Conservation (phyloP, 2,888 invertebrate genomes). For the Andrena haemorrhoa region DNA sequence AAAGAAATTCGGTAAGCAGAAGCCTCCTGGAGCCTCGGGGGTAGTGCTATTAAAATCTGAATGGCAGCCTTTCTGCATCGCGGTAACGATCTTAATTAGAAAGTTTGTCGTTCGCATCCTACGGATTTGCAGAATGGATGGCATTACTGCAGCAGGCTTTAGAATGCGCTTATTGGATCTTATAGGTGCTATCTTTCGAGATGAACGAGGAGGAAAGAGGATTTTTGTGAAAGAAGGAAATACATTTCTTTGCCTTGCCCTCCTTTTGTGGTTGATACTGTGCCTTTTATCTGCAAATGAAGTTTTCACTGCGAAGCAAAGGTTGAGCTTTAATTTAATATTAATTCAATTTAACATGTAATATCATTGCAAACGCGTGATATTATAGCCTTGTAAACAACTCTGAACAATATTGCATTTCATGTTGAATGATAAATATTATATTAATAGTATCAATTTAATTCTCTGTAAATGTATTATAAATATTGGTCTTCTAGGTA, state of each 20-base stretch:
- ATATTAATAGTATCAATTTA: no score
- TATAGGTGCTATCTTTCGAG: neutral
- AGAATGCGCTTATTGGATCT: constrained; percentile 9
- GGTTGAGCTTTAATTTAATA: neutral
- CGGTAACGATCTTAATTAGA: constrained; percentile 70
- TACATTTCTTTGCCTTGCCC: neutral
- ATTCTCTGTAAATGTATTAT: no score
- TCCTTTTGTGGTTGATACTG: neutral
- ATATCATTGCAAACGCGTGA: no score
- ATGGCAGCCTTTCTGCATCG: constrained; percentile 36
- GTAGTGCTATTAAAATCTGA: constrained; percentile 63
- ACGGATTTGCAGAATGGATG: constrained; percentile 46
- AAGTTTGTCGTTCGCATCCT: constrained; percentile 61
- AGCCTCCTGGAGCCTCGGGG: constrained; percentile 25
- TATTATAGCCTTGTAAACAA: no score
- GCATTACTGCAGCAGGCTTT: constrained; percentile 16
- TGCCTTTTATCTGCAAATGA: neutral
- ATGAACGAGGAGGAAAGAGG: neutral
- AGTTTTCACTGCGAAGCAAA: neutral
- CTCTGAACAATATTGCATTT: no score
- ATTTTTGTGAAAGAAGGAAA: neutral
- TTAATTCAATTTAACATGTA: neutral
- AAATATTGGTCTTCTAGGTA: no score
- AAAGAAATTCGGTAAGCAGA: constrained; percentile 18
- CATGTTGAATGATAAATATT: no score